Percentiles rank a stretch among this genome's conserved stretches.
phyloP scores from a whole-genome alignment of 2,888 invertebrate genomes.

The Ecdyonurus torrentis region DNA sequence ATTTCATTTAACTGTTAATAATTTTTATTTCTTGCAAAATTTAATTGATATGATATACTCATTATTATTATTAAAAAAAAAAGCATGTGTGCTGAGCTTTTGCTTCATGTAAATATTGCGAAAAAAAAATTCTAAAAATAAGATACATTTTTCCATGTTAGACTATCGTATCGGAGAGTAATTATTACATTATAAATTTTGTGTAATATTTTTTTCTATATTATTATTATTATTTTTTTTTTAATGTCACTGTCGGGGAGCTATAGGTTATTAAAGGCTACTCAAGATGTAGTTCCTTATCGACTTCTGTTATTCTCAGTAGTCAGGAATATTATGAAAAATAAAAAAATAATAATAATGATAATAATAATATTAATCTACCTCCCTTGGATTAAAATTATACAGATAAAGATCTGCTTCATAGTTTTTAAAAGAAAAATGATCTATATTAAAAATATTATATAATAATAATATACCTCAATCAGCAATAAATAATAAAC shows the following conservation, averaged over 20 bases:
- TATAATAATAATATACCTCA: background rate
- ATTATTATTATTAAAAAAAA: background rate
- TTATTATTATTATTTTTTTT: background rate
- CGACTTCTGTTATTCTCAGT: background rate
- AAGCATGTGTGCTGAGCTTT: background rate
- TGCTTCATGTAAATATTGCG: background rate
- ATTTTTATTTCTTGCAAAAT: too few species aligned
- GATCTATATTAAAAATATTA: background rate
- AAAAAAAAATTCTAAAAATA: too few species aligned
- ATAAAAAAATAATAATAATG: too few species aligned
- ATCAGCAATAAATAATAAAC: background rate
- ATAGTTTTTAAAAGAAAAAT: background rate
- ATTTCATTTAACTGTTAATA: too few species aligned
- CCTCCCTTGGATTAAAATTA: background rate
- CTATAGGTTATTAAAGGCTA: background rate
- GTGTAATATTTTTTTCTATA: background rate
- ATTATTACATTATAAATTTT: background rate
- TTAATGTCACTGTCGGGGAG: background rate
- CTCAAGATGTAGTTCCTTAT: background rate
- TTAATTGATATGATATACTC: background rate
- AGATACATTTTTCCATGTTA: too few species aligned
- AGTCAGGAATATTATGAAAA: background rate
- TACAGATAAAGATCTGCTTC: background rate
- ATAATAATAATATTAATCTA: background rate
- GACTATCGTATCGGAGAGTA: background rate